Evolutionary conservation across 2,797 vertebrate species (phyloP), one percentile per base, ranked within the genome.

Genomic region (Catamblyrhynchus diadema): DNA sequence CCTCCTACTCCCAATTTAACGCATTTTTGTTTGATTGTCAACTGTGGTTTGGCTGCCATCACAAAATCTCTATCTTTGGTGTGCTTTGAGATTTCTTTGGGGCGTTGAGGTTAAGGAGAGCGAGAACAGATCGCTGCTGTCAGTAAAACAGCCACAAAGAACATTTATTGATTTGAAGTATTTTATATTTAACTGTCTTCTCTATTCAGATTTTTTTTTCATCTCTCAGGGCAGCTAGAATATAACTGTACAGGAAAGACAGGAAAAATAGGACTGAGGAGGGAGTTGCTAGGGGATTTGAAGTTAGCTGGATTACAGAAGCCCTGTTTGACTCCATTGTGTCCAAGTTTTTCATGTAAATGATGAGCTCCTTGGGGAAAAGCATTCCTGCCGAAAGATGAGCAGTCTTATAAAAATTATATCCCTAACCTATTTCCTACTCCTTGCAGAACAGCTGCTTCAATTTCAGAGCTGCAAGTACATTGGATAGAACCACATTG

Each of bases 161-260:
- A 71, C 87, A 66, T 92, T 94, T 90, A 96, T 90, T 96, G 94
- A 93, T 96, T 96, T 93, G 62, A 96, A 88, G 59, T 90, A 72
- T 96, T 91, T 95, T 90, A 72, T 94, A 90, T 94, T 91, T 94
- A 94, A 94, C 92, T 81, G 50, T 86, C 81, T 92, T 60, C 39
- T 74, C 61, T 89, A 69, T 83, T 94, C 54, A 89, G 57, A 41
- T 35, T 74, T 74, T 81, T 80, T 90, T 87, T 71, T 56, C 44
- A 24, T 92, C 72, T 94, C 86, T 92, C 79, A 89, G 79, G 72
- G 57, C n/a, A 86, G 59, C 72, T 79, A 51, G 54, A 54, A 44
- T 90, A 53, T 78, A 90, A 91, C 53, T 78, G 42, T 44, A 35
- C 21, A 87, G 72, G n/a, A 87, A 89, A 94, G 64, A 39, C 37